Evolutionary conservation across 2,113 vertebrate species (phyloP).

Genomic region (Melanocharis versteri): DNA sequence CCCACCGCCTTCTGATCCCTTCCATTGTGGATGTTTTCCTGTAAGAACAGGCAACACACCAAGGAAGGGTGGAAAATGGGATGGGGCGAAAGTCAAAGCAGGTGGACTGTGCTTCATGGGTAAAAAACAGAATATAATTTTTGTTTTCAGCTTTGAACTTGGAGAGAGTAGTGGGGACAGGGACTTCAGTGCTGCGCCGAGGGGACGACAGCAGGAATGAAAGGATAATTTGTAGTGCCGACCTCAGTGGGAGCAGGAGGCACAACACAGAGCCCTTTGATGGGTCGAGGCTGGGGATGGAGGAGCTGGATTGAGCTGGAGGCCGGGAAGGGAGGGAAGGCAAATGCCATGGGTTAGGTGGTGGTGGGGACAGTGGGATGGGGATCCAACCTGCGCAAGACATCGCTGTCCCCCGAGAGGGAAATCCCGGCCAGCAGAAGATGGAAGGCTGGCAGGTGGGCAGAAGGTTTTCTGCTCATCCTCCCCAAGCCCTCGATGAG

Average conservation of each 20-base stretch:
- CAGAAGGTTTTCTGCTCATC: fast-evolving
- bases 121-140: fast-evolving
- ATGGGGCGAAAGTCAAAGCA: background rate
- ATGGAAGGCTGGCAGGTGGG: background rate
- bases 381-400: background rate
- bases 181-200: background rate
- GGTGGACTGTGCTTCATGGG: background rate
- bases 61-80: background rate
- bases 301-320: constrained; percentile 40
- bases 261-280: constrained; percentile 71
- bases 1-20: background rate
- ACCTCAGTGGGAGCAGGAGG: background rate
- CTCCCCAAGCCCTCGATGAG: fast-evolving
- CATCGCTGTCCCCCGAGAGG: fast-evolving
- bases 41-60: background rate
- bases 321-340: background rate
- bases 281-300: background rate
- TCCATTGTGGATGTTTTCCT: background rate
- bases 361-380: background rate
- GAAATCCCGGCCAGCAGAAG: background rate
- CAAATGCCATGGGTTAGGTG: fast-evolving
- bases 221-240: constrained; percentile 63
- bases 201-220: constrained; percentile 15
- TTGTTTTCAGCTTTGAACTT: background rate
- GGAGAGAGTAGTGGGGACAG: background rate